Evolutionary conservation across 2,797 vertebrate species (phyloP).

Genomic region (Gobionotothen gibberifrons): DNA sequence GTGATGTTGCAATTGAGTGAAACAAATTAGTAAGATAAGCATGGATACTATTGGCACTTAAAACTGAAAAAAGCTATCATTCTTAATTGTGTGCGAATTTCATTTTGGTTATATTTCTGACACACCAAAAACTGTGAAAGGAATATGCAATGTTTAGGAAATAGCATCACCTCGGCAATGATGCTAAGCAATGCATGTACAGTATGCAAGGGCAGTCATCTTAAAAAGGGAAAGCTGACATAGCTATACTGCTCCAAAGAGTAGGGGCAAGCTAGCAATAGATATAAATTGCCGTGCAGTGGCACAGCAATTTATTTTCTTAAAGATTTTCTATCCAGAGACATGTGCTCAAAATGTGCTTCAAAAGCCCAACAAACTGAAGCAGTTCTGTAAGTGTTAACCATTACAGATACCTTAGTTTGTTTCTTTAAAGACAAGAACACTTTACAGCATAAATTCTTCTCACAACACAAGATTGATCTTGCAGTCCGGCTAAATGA

Average conservation of each 20-base stretch:
- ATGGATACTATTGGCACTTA: slow-evolving; percentile 11
- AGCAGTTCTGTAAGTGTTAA: background rate
- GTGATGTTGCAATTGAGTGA: slow-evolving; percentile 38
- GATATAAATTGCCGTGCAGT: slow-evolving; percentile 10
- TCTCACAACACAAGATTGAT: slow-evolving; percentile 33
- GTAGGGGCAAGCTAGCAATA: slow-evolving; percentile 31
- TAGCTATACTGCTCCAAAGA: slow-evolving; percentile 35
- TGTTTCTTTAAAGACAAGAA: slow-evolving; percentile 10
- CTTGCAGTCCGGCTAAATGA: slow-evolving; percentile 46
- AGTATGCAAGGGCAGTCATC: slow-evolving; percentile 42
- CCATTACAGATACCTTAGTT: background rate
- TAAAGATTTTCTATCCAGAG: slow-evolving; percentile 20
- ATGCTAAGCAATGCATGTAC: slow-evolving; percentile 3
- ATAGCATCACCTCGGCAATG: slow-evolving; percentile 18
- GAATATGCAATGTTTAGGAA: slow-evolving; percentile 20
- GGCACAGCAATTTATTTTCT: slow-evolving; percentile 8
- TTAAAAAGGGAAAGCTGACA: slow-evolving; percentile 38
- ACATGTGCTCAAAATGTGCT: slow-evolving; percentile 1
- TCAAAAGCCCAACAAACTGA: slow-evolving; percentile 10
- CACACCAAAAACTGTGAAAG: slow-evolving; percentile 43
- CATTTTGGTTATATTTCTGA: background rate
- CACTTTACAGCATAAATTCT: slow-evolving; percentile 7
- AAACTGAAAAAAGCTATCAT: background rate
- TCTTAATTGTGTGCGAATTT: slow-evolving; percentile 4
- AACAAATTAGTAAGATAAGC: slow-evolving; percentile 41